Evolutionary conservation across 1,140 invertebrate genomes (phyloP), one percentile per base, ranked within the genome.

Genomic region (Mya arenaria): DNA sequence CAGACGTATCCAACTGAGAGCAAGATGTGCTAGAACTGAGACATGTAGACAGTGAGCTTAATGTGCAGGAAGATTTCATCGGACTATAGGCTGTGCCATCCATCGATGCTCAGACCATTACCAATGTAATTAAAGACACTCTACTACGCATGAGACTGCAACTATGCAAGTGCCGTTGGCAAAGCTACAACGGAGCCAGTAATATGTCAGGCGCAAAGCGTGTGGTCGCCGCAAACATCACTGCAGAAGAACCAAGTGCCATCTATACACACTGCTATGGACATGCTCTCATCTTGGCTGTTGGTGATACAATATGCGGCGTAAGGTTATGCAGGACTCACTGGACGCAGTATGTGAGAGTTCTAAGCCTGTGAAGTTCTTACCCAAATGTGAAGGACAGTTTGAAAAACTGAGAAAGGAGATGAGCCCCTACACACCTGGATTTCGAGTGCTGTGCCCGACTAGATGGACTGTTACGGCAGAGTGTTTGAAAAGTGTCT

Each of bases 251-350:
- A 25, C 34, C 34, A 13, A 5, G 32, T n/a, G 32, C 65, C 6
- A 39, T 68, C 3, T 68, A 39, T 34, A 68, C 65, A 3, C 65
- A 68, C 34, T 68, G 65, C 30, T 72, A 48, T 25, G 68, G 68
- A 25, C 68, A 72, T 55, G 68, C 39, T 4, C 41, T 72, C 4
- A 72, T 52, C 4, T 37, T 72, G 17, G 39, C 68, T 25, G 44
- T 52, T 34, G 68, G 41, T 2, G 68, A 55, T 17, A 68, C 34
- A 37, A 13, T 34, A 44, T 44, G 39, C 10, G 15, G 5, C n/a
- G n/a, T n/a, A n/a, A n/a, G n/a, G n/a, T n/a, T n/a, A n/a, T n/a
- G n/a, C n/a, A n/a, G n/a, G 65, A 68, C 25, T 13, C 65, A 4
- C 34, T 39, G 15, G 65, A 44, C 28, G 25, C 39, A 4, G 44